Evolutionary conservation across 2,113 vertebrate genomes (phyloP).

Genomic region (Dromas ardeola): DNA sequence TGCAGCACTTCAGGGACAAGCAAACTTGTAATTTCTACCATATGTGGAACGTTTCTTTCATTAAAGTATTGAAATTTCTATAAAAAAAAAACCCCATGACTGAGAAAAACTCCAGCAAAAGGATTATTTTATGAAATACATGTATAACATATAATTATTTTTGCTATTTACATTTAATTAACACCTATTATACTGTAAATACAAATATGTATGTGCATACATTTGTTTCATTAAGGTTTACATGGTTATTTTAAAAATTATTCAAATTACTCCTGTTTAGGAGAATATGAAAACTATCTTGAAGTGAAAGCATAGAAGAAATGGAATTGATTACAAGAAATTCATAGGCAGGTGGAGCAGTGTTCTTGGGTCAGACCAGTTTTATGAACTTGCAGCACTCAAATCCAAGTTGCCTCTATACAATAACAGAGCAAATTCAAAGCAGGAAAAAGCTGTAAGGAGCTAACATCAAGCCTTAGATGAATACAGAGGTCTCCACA

Average conservation of each 20-base stretch:
- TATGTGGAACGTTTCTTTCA: background rate
- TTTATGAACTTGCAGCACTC: background rate
- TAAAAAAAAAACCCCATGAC: background rate
- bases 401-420: background rate
- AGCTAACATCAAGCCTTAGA: background rate
- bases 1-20: conserved; percentile 46
- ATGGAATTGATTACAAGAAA: background rate
- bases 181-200: background rate
- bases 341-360: background rate
- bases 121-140: background rate
- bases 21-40: conserved; percentile 56
- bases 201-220: background rate
- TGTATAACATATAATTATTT: background rate
- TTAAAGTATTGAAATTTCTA: conserved; percentile 1
- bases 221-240: background rate
- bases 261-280: background rate
- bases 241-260: background rate
- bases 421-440: background rate
- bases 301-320: background rate
- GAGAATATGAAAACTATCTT: background rate
- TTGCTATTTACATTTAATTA: background rate
- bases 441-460: background rate
- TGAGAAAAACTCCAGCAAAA: background rate
- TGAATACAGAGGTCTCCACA: background rate
- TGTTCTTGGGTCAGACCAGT: background rate